Evolutionary conservation across 2,888 invertebrate species (phyloP), one percentile per base, ranked within the genome.

Genomic region (Drosophila austrosaltans): DNA sequence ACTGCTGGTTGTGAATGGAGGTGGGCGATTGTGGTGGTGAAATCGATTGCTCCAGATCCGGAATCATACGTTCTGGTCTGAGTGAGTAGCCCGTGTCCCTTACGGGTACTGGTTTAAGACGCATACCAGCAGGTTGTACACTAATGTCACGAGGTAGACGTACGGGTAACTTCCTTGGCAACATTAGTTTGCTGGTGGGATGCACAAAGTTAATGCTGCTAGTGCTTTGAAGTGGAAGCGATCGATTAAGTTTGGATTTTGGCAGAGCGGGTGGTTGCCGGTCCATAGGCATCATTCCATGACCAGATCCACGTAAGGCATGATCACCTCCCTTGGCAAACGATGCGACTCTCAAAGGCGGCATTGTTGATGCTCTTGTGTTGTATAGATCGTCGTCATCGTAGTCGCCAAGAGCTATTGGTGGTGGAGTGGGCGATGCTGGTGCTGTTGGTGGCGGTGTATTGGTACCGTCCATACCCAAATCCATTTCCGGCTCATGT

Each of bases 341-440:
- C 5, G 89, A 81, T 7, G 91, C 90, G n/a, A 91, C 90, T 12
- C 90, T 82, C 30, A 91, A 63, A 2, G 90, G 87, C 3, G 78
- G 68, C 44, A 71, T 16, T 0, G 64, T 5, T 20, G 63, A 7
- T 4, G 79, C 53, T 12, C 69, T 65, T 7, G 48, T 48, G n/a
- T 63, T 20, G 16, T 64, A 69, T 2, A 57, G 5, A 6, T 48
- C 22, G 5, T 53, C 42, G 1, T 59, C 65, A 5, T 70, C 54
- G 28, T 32, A 16, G 39, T 68, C 73, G 6, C 54, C 67, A 8
- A 57, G 59, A 16, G 66, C 63, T 42, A 61, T 36, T 10, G 78
- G 71, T 30, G 74, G 79, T 30, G 81, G 73, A 53, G 82, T 74
- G 16, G 82, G 84, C 25, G 78, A 79, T 1, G 82, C 76, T 3